Conservation (phyloP, 2,888 invertebrate genomes). For the Leucozona laternaria region DNA sequence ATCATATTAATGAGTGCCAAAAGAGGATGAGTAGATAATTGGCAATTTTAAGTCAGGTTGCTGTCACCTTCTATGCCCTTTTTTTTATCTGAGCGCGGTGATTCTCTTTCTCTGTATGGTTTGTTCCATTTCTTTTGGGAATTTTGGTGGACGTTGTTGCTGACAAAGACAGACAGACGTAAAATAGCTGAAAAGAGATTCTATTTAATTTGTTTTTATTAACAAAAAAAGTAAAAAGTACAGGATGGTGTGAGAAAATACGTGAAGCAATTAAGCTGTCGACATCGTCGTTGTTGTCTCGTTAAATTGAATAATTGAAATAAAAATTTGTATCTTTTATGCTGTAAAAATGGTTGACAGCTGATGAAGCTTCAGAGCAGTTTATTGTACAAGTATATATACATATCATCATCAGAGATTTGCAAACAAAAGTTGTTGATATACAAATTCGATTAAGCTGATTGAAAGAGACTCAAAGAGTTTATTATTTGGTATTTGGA, state of each 20-base stretch:
- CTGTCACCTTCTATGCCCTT: constrained; percentile 40
- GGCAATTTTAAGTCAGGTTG: constrained; percentile 50
- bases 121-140: background rate
- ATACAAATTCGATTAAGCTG: constrained; percentile 64
- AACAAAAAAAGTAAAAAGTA: background rate
- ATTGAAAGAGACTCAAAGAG: constrained; percentile 52
- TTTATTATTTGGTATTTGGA: constrained; percentile 18
- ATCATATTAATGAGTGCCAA: constrained; percentile 70
- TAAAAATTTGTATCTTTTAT: constrained; percentile 13
- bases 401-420: background rate
- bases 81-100: background rate
- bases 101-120: background rate
- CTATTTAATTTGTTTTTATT: constrained; percentile 30
- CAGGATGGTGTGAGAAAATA: constrained; percentile 9
- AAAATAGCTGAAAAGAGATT: constrained; percentile 3
- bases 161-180: background rate
- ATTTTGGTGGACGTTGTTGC: background rate
- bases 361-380: background rate
- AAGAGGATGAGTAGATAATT: constrained; percentile 57
- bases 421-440: constrained; percentile 28
- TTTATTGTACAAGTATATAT: too few relatives aligned
- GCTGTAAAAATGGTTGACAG: background rate
- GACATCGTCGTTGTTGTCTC: constrained; percentile 26
- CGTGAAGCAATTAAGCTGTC: constrained; percentile 61
- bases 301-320: constrained; percentile 61